Conservation (phyloP, 2,113 vertebrate genomes). For the Hyperoodon ampullatus region DNA sequence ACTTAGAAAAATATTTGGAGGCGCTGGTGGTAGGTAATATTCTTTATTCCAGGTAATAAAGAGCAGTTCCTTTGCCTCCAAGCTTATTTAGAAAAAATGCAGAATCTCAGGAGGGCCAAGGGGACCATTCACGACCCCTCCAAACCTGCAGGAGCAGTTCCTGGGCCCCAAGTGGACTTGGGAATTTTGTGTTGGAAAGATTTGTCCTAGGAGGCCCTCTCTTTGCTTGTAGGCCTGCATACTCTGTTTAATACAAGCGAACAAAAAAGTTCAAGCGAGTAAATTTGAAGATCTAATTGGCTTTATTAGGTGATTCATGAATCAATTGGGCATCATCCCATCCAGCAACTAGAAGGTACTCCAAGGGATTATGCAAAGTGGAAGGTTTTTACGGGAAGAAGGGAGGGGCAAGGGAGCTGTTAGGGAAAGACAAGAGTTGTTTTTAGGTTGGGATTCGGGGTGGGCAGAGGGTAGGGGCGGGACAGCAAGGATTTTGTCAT, state of each 20-base stretch:
- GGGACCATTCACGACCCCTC: neutral
- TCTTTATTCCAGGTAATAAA: neutral
- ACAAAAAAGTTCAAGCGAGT: neutral
- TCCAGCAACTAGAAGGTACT: neutral
- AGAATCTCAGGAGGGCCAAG: neutral
- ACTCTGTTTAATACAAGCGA: neutral
- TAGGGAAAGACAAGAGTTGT: neutral
- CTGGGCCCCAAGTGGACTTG: neutral
- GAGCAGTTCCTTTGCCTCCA: neutral
- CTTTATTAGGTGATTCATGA: neutral
- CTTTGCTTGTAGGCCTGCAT: neutral
- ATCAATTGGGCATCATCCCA: neutral
- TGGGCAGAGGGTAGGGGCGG: no score
- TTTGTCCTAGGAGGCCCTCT: neutral
- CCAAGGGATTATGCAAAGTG: neutral
- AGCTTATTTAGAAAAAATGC: neutral
- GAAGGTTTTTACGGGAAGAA: neutral
- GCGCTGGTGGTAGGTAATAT: neutral
- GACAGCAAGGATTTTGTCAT: neutral
- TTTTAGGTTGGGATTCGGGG: neutral
- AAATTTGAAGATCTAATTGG: neutral
- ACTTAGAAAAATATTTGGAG: neutral
- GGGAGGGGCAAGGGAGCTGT: neutral
- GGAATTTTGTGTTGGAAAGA: neutral
- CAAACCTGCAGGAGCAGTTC: neutral